Percentiles rank a stretch among this genome's conserved stretches.
phyloP scores from a whole-genome alignment of 2,888 invertebrate species.

The Eurois occulta region DNA sequence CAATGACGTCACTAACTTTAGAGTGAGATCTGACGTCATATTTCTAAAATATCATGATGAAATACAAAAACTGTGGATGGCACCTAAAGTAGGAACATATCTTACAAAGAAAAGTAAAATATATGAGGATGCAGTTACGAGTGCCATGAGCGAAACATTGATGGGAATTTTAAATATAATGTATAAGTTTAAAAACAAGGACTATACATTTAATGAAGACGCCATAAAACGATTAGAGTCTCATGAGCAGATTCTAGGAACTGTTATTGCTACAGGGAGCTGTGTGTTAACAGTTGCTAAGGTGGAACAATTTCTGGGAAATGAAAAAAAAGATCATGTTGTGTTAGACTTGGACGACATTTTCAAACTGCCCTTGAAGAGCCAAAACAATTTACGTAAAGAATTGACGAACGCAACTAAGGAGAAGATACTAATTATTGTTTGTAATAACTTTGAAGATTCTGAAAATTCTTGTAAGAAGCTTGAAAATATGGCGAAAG shows the following conservation, averaged over 20 bases:
- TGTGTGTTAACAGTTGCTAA: constrained; percentile 29
- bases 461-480: not conserved
- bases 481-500: constrained; percentile 22
- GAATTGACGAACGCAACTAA: constrained; percentile 10
- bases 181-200: constrained; percentile 14
- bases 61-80: constrained; percentile 58
- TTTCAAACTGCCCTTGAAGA: constrained; percentile 20
- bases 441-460: constrained; percentile 15
- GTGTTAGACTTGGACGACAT: constrained; percentile 38
- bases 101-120: constrained; percentile 38
- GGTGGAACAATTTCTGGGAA: constrained; percentile 22
- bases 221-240: constrained; percentile 9
- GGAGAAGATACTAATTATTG: constrained; percentile 23
- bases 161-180: constrained; percentile 26
- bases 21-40: constrained; percentile 36
- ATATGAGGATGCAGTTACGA: constrained; percentile 23
- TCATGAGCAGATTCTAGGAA: not conserved
- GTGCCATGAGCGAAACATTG: constrained; percentile 39
- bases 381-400: constrained; percentile 13
- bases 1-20: constrained; percentile 21
- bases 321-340: not conserved
- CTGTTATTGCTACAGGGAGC: constrained; percentile 6
- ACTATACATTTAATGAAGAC: constrained; percentile 22
- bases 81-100: constrained; percentile 38
- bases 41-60: constrained; percentile 53